Evolutionary conservation across 2,797 vertebrate species (phyloP).

Genomic region (Eulemur rubriventer): DNA sequence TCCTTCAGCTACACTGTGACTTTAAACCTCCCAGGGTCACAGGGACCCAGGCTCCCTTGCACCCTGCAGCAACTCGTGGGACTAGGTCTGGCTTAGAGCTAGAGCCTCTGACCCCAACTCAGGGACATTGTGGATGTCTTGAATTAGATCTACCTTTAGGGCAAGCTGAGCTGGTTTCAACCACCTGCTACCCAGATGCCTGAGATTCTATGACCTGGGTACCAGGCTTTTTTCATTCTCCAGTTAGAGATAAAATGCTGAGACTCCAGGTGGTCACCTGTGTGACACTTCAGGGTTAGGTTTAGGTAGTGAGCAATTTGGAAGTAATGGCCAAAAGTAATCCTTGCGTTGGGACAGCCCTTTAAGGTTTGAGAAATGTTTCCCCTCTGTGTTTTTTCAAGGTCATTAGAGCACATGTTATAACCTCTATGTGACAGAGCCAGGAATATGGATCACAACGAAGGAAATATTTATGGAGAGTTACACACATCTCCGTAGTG

Average conservation of each 20-base stretch:
- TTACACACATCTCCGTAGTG: background rate
- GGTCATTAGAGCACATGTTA: background rate
- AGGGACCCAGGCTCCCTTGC: background rate
- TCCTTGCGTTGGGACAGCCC: background rate
- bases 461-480: background rate
- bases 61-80: background rate
- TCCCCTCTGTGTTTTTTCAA: background rate
- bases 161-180: background rate
- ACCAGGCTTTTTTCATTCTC: background rate
- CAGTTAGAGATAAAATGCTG: background rate
- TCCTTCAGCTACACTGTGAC: background rate
- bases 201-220: background rate
- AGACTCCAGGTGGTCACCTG: background rate
- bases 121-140: background rate
- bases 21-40: background rate
- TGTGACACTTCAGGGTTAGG: background rate
- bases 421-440: background rate
- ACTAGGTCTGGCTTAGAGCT: background rate
- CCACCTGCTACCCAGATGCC: background rate
- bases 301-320: background rate
- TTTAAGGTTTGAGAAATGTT: background rate
- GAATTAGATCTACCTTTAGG: background rate
- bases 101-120: background rate
- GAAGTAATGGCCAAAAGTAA: background rate
- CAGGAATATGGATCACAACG: background rate